A percentile compares a stretch with the other conserved stretches of the same genome.
phyloP scores from a whole-genome alignment of 2,797 vertebrate genomes.

The Rhinatrema bivittatum region DNA sequence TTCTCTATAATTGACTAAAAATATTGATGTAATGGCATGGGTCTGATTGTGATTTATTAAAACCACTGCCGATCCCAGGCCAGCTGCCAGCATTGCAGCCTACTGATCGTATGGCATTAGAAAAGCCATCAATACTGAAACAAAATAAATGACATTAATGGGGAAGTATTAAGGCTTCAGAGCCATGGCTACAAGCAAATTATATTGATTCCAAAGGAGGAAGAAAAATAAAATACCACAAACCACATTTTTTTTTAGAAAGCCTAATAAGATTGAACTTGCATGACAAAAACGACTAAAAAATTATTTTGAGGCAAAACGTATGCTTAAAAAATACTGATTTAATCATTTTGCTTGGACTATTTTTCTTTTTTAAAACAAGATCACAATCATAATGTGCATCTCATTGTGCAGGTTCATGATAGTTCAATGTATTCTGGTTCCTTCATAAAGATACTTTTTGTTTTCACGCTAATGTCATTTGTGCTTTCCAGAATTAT shows the following conservation, averaged over 20 bases:
- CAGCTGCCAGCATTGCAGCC: conserved; percentile 89
- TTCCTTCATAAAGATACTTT: conserved; percentile 41
- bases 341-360: conserved; percentile 23
- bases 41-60: conserved; percentile 99
- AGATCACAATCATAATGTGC: conserved; percentile 37
- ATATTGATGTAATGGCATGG: conserved; percentile 98
- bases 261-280: conserved; percentile 52
- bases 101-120: conserved; percentile 95
- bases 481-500: conserved; percentile 51
- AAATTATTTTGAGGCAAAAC: conserved; percentile 36
- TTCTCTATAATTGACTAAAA: conserved; percentile 99
- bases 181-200: conserved; percentile 79
- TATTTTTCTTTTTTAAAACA: too few relatives aligned
- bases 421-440: conserved; percentile 46
- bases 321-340: conserved; percentile 27
- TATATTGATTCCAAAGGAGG: conserved; percentile 62
- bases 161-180: conserved; percentile 72
- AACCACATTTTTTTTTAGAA: conserved; percentile 47
- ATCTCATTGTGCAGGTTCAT: conserved; percentile 47
- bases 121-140: conserved; percentile 95
- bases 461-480: conserved; percentile 49
- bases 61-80: conserved; percentile 86
- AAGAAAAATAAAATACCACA: conserved; percentile 48
- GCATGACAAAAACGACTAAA: conserved; percentile 35
- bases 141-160: conserved; percentile 90